Base-by-base conservation (phyloP, 2,113 vertebrate genomes). In the Piaya cayana region DNA sequence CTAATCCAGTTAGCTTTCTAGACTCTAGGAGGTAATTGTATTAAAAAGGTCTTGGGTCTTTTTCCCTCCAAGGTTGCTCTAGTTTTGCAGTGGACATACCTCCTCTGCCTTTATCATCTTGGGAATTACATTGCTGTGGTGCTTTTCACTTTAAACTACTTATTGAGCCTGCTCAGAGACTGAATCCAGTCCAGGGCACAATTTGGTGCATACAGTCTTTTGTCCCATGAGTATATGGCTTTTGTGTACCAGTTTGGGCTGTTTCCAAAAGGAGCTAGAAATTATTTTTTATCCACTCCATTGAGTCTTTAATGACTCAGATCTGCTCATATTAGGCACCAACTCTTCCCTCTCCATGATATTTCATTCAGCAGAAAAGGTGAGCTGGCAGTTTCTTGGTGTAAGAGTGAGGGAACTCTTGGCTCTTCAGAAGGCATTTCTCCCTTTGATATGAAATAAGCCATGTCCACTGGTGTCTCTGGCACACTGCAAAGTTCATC, bases 371-470 rank as follows among this genome's bases (percentile, higher is more conserved):
- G 15, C 39, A 80, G 65, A 79, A 90, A 70, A 96, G 53, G 45
- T 55, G 75, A 91, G 27, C 59, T 77, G 52, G 26, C 42, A 52
- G 11, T 62, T 82, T 83, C 56, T 32, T 37, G 19, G 47, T 90
- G 7, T 64, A 69, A 68, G 11, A 60, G 36, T 1, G 4, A 86
- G 63, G 68, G 78, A 97, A 70, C 15, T 80, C 71, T 69, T 85
- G 71, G 71, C 34, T 34, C 64, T 95, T 88, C 9, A 87, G 92
- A 90, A 88, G 37, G 17, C 34, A 47, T 86, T 96, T 94, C 20
- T 86, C 11, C 27, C 55, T 95, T 95, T 96, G 82, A 93, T 95
- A 59, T 96, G 80, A 95, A 95, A 77, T 47, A 90, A 29, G 18
- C 70, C 25, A 3, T 65, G 50, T 58, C 25, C 67, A 42, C 60